phyloP scores from a whole-genome alignment of 1,140 invertebrate genomes.

The Tetramorium simillimum region DNA sequence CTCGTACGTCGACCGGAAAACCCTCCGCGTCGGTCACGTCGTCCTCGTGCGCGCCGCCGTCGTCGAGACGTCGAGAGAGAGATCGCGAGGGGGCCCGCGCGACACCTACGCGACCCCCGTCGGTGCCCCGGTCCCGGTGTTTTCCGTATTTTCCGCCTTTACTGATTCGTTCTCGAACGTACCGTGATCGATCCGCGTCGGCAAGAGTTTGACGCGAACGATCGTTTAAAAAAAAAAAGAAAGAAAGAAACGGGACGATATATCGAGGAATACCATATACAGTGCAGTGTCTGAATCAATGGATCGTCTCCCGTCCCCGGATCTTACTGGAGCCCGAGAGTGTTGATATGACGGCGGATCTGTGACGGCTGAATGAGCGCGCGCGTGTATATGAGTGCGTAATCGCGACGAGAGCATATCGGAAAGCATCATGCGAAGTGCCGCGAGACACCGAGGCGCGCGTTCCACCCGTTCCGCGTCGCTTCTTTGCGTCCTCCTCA shows the following conservation, averaged over 20 bases:
- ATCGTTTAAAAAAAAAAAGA: neutral
- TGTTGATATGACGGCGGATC: slow-evolving; percentile 73
- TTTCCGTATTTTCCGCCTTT: neutral
- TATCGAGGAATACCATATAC: slow-evolving; percentile 7
- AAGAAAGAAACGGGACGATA: neutral
- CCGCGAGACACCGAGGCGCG: slow-evolving; percentile 75
- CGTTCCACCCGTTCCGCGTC: slow-evolving; percentile 69
- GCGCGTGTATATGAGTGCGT: slow-evolving; percentile 62
- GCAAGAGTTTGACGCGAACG: neutral
- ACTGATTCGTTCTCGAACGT: neutral
- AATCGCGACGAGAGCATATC: slow-evolving; percentile 46
- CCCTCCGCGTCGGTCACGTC: slow-evolving; percentile 66
- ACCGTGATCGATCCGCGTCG: too few species aligned
- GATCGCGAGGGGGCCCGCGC: slow-evolving; percentile 55
- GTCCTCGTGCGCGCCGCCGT: slow-evolving; percentile 58
- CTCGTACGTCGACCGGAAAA: slow-evolving; percentile 81
- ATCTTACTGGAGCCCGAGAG: slow-evolving; percentile 57
- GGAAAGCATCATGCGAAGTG: slow-evolving; percentile 77
- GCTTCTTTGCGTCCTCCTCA: slow-evolving; percentile 73
- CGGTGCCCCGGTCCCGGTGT: neutral
- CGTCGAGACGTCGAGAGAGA: neutral
- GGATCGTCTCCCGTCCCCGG: slow-evolving; percentile 22
- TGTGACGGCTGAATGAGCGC: slow-evolving; percentile 72
- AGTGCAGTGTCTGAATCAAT: slow-evolving; percentile 56
- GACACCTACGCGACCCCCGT: slow-evolving; percentile 6